Base-by-base conservation (phyloP, 2,888 invertebrate species). In the Drosophila pegasa region DNA sequence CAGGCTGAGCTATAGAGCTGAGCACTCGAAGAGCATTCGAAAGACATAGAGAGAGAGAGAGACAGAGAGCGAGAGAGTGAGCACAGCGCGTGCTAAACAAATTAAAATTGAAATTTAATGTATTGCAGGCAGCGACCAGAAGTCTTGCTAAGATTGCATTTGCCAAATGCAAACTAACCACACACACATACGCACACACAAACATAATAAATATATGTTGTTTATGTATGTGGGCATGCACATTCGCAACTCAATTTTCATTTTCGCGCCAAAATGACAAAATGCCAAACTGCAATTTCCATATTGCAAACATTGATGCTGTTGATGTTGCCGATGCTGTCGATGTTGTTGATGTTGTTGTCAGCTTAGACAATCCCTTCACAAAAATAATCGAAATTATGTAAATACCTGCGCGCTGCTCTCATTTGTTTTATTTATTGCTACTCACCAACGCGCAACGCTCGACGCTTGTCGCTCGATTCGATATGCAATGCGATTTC, bases 21-120 rank as follows among this genome's bases (percentile, higher is more conserved):
- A 25, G 40, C 43, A 55, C 43, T n/a, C 10, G 33, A 57, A 47
- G 37, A 61, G 45, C n/a, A 45, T 47, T 27, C 7, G 20, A 54
- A n/a, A 57, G 48, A 47, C 27, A 57, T 16, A 45, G 43, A 29
- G 18, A 35, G 38, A 4, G 45, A 41, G 33, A 10, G 22, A 20
- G 1, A 35, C 41, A 12, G 22, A 16, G 16, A 33, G 16, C 10
- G 37, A 29, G 20, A 25, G 52, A 43, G 58, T 37, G 71, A 50
- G 57, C 16, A 33, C 50, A 61, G 48, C 80, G 71, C 68, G 50
- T 80, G 76, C 71, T 79, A 78, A 80, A 67, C 80, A 88, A 80
- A 87, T 84, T 84, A 87, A 84, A 84, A 87, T 79, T 81, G 75
- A 75, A 87, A 76, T 86, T 88, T 88, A 86, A 88, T 86, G 84